Base-by-base conservation (phyloP, 1,140 invertebrate genomes). In the Telenomus remus region DNA sequence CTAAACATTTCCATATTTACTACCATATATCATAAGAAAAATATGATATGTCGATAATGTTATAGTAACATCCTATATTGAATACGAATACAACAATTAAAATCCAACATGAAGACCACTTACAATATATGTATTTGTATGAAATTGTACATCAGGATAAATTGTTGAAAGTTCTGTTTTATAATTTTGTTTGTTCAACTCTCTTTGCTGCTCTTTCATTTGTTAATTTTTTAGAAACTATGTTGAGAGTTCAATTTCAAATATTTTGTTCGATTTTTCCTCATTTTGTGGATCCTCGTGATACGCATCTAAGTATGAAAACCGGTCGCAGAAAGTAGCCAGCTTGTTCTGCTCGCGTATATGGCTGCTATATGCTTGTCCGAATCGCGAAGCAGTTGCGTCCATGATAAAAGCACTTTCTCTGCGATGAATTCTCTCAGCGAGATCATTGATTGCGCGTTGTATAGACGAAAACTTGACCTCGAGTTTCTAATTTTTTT, bases 401-500 rank as follows among this genome's bases (percentile, higher is more conserved):
- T 43, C 19, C 63, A 39, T 65, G 61, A 56, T 63, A 74, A 70
- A 77, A 78, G 70, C 66, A 83, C 82, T 83, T 83, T 84, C 81
- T 83, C 80, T 15, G 56, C 55, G 51, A 73, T 53, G 61, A 70
- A 81, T 83, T 81, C 72, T 61, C 75, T 35, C 10, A 15, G 6
- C 55, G 15, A 43, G 48, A 39, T 48, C 46, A 46, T 27, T 34
- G 55, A 78, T 80, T 64, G 55, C 14, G 49, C 37, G 12, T 50
- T 54, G 9, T 78, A 82, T 79, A 81, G 78, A 81, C 78, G 79
- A 81, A 81, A 81, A 59, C 73, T 43, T 47, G 44, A n/a, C 34
- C 50, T 16, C 54, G 56, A 78, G 71, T 84, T 82, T 84, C 79
- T 81, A 82, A 84, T 79, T 82, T 81, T 64, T 54, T 44, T 12